Conservation (phyloP, 1,140 invertebrate species). For the Drosophila hydei region DNA sequence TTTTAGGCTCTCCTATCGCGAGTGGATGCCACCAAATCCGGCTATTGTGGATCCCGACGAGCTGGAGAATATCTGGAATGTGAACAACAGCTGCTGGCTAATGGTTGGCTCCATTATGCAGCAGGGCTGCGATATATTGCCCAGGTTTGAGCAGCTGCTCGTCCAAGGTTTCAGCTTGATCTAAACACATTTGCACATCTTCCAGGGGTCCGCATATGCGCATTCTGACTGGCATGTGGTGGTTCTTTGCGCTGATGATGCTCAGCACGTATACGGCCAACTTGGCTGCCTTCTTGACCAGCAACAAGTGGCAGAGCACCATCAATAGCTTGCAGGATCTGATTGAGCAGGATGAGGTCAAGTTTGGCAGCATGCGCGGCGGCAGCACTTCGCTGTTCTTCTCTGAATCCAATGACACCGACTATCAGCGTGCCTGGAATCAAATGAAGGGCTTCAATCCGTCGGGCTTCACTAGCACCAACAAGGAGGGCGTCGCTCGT, state of each 20-base stretch:
- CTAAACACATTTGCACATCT: neutral
- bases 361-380: constrained; percentile 91
- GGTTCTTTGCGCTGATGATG: constrained; percentile 98
- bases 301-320: constrained; percentile 91
- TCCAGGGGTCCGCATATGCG: constrained; percentile 92
- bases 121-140: constrained; percentile 91
- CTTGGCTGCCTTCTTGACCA: constrained; percentile 96
- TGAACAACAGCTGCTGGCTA: constrained; percentile 91
- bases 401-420: constrained; percentile 88
- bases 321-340: constrained; percentile 95
- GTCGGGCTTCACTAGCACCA: constrained; percentile 91
- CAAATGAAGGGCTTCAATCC: constrained; percentile 93
- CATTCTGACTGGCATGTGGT: constrained; percentile 95
- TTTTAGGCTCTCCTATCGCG: constrained; percentile 90
- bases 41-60: constrained; percentile 89
- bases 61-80: constrained; percentile 91
- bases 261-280: constrained; percentile 98
- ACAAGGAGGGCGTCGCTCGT: constrained; percentile 92
- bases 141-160: constrained; percentile 86
- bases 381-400: constrained; percentile 89
- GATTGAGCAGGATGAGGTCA: constrained; percentile 93
- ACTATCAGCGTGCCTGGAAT: constrained; percentile 90
- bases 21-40: constrained; percentile 93
- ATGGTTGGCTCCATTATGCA: constrained; percentile 93
- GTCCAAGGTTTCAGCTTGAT: no score